Evolutionary conservation across 2,113 vertebrate species (phyloP).

Genomic region (Psophia crepitans): DNA sequence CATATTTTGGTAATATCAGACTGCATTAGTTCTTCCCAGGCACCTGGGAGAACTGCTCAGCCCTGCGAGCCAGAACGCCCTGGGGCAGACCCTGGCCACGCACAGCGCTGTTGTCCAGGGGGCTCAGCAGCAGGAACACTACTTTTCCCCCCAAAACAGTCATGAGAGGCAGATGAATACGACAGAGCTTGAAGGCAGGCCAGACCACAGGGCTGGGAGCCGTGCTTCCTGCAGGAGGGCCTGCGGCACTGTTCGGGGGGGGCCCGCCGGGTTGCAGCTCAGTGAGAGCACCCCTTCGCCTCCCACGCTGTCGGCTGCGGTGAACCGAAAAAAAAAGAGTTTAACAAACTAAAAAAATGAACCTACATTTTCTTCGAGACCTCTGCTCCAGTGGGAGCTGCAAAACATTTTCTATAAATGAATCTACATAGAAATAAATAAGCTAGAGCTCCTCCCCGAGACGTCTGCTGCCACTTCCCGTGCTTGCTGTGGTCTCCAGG

Average conservation of each 20-base stretch:
- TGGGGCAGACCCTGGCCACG: background rate
- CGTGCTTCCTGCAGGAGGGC: background rate
- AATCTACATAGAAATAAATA: background rate
- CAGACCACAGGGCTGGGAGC: background rate
- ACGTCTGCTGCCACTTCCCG: background rate
- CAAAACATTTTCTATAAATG: background rate
- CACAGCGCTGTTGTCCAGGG: background rate
- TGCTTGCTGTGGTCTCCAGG: accelerated
- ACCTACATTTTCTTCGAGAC: background rate
- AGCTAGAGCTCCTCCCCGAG: background rate
- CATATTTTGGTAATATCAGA: accelerated
- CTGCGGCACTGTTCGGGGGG: background rate
- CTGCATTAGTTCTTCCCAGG: background rate
- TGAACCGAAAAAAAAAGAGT: background rate
- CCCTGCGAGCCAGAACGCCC: background rate
- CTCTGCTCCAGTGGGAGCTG: background rate
- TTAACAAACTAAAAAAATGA: background rate
- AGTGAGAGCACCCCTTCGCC: background rate
- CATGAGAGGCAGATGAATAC: background rate
- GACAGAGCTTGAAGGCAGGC: background rate
- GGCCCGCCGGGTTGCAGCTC: accelerated
- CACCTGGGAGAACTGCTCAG: background rate
- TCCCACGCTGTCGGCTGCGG: background rate
- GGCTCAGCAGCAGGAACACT: background rate
- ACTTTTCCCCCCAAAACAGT: background rate